Evolutionary conservation across 2,113 vertebrate species (phyloP).

Genomic region (Neofelis nebulosa): DNA sequence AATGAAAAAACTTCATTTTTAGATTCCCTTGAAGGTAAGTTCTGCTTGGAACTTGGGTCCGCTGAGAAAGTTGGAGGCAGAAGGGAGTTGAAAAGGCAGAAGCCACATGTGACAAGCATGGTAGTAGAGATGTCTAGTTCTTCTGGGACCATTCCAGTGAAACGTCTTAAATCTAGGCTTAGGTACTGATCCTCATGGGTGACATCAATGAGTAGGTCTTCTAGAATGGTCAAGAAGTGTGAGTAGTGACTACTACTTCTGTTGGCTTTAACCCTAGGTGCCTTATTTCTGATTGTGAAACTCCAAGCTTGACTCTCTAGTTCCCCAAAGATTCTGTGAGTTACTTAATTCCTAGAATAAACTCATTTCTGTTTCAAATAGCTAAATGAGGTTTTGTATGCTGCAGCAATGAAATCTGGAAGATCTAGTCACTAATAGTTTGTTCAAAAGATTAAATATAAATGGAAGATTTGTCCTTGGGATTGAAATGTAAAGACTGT

Average conservation of each 20-base stretch:
- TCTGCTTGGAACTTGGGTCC: not conserved
- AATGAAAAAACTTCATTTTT: not conserved
- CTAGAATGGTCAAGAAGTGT: not conserved
- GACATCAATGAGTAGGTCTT: not conserved
- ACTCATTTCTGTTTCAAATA: not conserved
- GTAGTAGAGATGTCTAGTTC: not conserved
- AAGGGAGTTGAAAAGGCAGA: not conserved
- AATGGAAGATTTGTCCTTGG: not conserved
- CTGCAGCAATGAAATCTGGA: not conserved
- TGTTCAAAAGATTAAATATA: slow-evolving; percentile 8
- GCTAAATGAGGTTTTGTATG: not conserved
- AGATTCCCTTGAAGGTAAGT: not conserved
- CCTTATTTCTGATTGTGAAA: not conserved
- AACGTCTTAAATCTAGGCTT: not conserved
- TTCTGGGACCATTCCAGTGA: not conserved
- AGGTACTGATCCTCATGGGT: not conserved
- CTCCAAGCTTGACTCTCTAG: not conserved
- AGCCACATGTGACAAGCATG: not conserved
- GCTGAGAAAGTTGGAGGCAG: not conserved
- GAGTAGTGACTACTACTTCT: not conserved
- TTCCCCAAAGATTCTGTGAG: not conserved
- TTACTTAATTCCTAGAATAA: not conserved
- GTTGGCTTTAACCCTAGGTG: not conserved
- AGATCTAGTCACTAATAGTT: not conserved
- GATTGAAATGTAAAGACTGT: not conserved